Base-by-base conservation (phyloP, 2,113 vertebrate species). In the Chrysemys picta region DNA sequence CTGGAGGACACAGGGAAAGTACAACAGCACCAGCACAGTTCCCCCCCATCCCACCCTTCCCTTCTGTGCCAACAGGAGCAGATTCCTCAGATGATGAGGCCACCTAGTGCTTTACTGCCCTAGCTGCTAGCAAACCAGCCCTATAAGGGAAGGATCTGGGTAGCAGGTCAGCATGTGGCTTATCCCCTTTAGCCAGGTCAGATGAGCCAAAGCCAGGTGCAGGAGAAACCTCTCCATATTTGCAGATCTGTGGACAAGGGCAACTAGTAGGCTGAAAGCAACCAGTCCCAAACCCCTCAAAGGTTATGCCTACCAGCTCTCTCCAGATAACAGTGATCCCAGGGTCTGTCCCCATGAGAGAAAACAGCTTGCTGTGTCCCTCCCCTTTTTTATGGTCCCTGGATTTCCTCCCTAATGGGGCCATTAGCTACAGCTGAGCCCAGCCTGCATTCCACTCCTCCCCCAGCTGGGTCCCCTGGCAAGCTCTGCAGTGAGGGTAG, bases 101-200 rank as follows among this genome's bases (percentile, higher is more conserved):
- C 22, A 45, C n/a, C 75, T 16, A 8, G 72, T 76, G 72, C 72
- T 25, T 76, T 45, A 42, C 10, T 76, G 10, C 11, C 42, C 72
- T 76, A 12, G 21, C 42, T 45, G 12, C 25, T 53, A 42, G 56
- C 49, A 5, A n/a, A 0, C 49, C 56, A 76, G 45, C 42, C 79
- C 57, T 35, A 5, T 79, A 21, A 22, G 22, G 16, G 9, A 21
- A 1, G 0, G 10, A 9, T 49, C 38, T 0, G 9, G 52, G 82
- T 4, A 16, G 4, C 52, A 65, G 62, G 31, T n/a, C 59, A 62
- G 59, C 3, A 31, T 31, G 29, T 65, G 62, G 31, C 35, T 72
- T 38, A 38, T 22, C 9, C 19, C n/a, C 65, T n/a, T 22, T 19
- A 21, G n/a, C 35, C 65, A 38, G n/a, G n/a, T 72, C 19, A 72